phyloP scores from a whole-genome alignment of 2,888 invertebrate genomes.

The Platycheirus rosarum region DNA sequence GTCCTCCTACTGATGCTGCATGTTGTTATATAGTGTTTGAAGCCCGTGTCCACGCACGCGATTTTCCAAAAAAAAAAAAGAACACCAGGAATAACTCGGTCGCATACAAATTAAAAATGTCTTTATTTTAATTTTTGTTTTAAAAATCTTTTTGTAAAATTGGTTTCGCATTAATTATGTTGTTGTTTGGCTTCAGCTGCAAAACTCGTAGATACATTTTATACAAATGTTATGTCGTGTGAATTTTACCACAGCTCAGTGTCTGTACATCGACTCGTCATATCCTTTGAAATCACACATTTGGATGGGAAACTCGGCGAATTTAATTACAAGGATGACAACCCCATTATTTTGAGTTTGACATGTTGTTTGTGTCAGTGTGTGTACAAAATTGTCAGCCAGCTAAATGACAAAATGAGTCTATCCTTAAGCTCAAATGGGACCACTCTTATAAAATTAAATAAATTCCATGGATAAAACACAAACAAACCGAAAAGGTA shows the following conservation, averaged over 20 bases:
- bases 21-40: slow-evolving; percentile 63
- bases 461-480: not conserved
- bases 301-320: slow-evolving; percentile 46
- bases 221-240: no score
- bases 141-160: slow-evolving; percentile 59
- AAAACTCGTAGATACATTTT: not conserved
- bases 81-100: slow-evolving; percentile 47
- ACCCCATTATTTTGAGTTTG: slow-evolving; percentile 55
- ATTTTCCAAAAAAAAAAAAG: slow-evolving; percentile 46
- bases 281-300: slow-evolving; percentile 69
- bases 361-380: slow-evolving; percentile 22
- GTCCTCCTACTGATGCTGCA: slow-evolving; percentile 30
- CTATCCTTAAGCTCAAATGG: slow-evolving; percentile 16
- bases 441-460: not conserved
- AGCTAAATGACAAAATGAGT: slow-evolving; percentile 22
- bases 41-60: slow-evolving; percentile 55
- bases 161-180: slow-evolving; percentile 74
- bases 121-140: slow-evolving; percentile 70
- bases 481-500: not conserved
- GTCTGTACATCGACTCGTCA: slow-evolving; percentile 36
- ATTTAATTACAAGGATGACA: slow-evolving; percentile 73
- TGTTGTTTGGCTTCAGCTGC: slow-evolving; percentile 49
- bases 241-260: slow-evolving; percentile 20
- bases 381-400: slow-evolving; percentile 17
- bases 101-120: slow-evolving; percentile 72